Evolutionary conservation across 2,888 invertebrate genomes (phyloP), one percentile per base, ranked within the genome.

Genomic region (Stenchaetothrips biformis): DNA sequence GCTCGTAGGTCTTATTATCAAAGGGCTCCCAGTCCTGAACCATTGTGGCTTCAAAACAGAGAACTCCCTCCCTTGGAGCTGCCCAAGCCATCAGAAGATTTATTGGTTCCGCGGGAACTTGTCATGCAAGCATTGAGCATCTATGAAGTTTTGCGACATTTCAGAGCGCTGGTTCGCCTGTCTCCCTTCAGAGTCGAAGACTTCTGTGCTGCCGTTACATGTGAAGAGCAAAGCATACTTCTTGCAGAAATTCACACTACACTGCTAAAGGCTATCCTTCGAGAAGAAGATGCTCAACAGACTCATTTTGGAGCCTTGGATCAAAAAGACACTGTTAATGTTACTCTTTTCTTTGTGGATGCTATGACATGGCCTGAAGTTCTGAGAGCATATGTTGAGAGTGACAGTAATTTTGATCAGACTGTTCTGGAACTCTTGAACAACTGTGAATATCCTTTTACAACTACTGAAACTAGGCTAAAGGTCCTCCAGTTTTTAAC

Each of bases 111-210:
- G 77, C 92, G 91, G 84, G 91, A 93, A 84, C 89, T 92, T 85
- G 91, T 95, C 53, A 90, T 97, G 89, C 91, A 93, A 86, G 92
- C 95, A 79, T 89, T 97, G 82, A 93, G 95, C 84, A 92, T 99
- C 81, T 99, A 98, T 89, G 99, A 99, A 90, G 95, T 98, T 16
- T 87, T 99, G 80, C 90, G 98, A 83, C 95, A 97, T 86, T 99
- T 98, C 88, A 92, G 96, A 84, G 94, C 94, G 85, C 89, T 97
- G 84, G 94, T 99, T 48, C 91, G 98, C 82, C 89, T 99, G 79
- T 97, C 98, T 48, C 98, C 98, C 18, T 99, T 94, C 87, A 92
- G 96, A 82, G 93, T 99, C 86, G 99, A 99, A 89, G 99, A 99
- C 87, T 95, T 99, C 86, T 98, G 98, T 89, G 96, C 96, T 53